Evolutionary conservation across 2,888 invertebrate species (phyloP).

Genomic region (Phyllotreta striolata): DNA sequence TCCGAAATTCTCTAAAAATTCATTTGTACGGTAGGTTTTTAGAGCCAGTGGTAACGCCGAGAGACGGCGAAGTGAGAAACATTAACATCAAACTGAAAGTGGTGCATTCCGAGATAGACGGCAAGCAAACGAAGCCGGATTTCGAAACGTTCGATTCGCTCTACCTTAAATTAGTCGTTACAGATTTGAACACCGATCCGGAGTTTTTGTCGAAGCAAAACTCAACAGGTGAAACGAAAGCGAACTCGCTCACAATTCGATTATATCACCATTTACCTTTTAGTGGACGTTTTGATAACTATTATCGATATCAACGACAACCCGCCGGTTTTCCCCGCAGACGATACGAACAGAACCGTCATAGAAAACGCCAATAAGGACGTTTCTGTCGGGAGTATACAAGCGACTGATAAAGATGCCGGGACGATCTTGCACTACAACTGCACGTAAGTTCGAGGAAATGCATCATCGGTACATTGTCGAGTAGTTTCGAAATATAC

Average conservation of each 20-base stretch:
- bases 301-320: conserved; percentile 73
- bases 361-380: conserved; percentile 64
- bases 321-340: conserved; percentile 64
- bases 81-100: conserved; percentile 12
- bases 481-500: not conserved
- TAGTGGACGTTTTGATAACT: conserved; percentile 67
- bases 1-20: not conserved
- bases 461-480: not conserved
- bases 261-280: conserved; percentile 41
- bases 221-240: conserved; percentile 61
- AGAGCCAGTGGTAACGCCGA: not conserved
- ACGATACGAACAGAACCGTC: conserved; percentile 59
- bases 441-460: no score
- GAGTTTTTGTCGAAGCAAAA: conserved; percentile 59
- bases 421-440: conserved; percentile 46
- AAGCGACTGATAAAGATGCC: conserved; percentile 69
- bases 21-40: conserved; percentile 15
- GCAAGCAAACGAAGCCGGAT: conserved; percentile 47
- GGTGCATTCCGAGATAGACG: conserved; percentile 41
- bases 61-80: not conserved
- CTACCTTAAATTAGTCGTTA: conserved; percentile 44
- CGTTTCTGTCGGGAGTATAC: conserved; percentile 66
- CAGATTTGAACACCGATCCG: conserved; percentile 48
- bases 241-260: not conserved
- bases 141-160: conserved; percentile 51